Evolutionary conservation across 2,113 vertebrate genomes (phyloP), one percentile per base, ranked within the genome.

Genomic region (Sphaerodactylus townsendi): DNA sequence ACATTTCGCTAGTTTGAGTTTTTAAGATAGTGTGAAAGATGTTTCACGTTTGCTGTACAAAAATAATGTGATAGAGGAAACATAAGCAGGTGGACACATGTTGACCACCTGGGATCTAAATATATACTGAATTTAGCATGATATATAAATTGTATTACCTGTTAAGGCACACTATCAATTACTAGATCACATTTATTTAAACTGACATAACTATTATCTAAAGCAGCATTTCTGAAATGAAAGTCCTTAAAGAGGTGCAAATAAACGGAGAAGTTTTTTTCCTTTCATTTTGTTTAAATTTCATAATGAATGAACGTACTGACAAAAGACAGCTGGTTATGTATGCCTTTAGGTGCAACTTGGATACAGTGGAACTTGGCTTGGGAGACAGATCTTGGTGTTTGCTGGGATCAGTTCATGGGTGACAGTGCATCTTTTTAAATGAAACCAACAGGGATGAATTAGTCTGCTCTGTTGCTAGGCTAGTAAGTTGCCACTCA

Each of bases 21-120:
- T 92, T 62, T 79, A 71, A 86, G 89, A 86, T 84, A 90, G 72
- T 77, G 77, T 86, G 89, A 88, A 72, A 89, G 39, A 88, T 84
- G 85, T 6, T 82, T 33, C 79, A 72, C 87, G 81, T 90, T 88
- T 87, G 46, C 81, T 85, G 79, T 28, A 15, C 3, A 59, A 13
- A n/a, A 80, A 14, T 48, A 79, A 0, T 80, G 71, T 88, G 66
- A 64, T 1, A 82, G 70, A 70, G 88, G 74, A 83, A 14, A 85
- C 28, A 88, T 89, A 81, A 28, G 84, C 66, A 11, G 3, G 14
- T 90, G 53, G 35, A 53, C 28, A 11, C 83, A 10, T 44, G 76
- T 35, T 28, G 33, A 41, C 41, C 46, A 23, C 75, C 85, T 66
- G 59, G 30, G 23, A 82, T 15, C 75, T 76, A 69, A 87, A 79